Evolutionary conservation across 2,113 vertebrate genomes (phyloP).

Genomic region (Brachirus orientalis): DNA sequence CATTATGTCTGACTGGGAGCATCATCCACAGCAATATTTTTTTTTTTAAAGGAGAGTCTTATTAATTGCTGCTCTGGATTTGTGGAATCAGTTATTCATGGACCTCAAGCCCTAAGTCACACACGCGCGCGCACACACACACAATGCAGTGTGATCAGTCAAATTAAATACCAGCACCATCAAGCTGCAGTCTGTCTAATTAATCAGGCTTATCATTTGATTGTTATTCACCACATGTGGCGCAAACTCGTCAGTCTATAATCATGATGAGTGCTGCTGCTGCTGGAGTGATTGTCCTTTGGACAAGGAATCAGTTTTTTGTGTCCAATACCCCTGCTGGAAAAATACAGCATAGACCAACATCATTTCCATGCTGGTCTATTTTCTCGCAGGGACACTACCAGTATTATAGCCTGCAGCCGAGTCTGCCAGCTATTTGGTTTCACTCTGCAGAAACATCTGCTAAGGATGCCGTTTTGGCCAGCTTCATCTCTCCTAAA

Average conservation of each 20-base stretch:
- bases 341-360: no score
- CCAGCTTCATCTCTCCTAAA: no score
- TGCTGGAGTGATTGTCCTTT: no score
- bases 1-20: slow-evolving; percentile 7
- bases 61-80: slow-evolving; percentile 54
- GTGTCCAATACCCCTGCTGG: no score
- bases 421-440: no score
- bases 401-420: no score
- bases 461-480: no score
- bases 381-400: no score
- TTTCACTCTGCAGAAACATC: no score
- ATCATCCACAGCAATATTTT: slow-evolving; percentile 20
- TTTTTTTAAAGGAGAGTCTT: not conserved
- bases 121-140: not conserved
- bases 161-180: slow-evolving; percentile 65
- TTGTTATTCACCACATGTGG: slow-evolving; percentile 48
- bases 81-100: slow-evolving; percentile 69
- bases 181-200: slow-evolving; percentile 49
- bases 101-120: slow-evolving; percentile 45
- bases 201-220: slow-evolving; percentile 42
- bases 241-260: slow-evolving; percentile 26
- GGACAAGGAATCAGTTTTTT: no score
- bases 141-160: slow-evolving; percentile 70
- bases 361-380: no score
- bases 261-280: slow-evolving; percentile 19